Percentiles rank a stretch among this genome's conserved stretches.
Conservation (phyloP, 2,797 vertebrate species). For the Chelon auratus region DNA sequence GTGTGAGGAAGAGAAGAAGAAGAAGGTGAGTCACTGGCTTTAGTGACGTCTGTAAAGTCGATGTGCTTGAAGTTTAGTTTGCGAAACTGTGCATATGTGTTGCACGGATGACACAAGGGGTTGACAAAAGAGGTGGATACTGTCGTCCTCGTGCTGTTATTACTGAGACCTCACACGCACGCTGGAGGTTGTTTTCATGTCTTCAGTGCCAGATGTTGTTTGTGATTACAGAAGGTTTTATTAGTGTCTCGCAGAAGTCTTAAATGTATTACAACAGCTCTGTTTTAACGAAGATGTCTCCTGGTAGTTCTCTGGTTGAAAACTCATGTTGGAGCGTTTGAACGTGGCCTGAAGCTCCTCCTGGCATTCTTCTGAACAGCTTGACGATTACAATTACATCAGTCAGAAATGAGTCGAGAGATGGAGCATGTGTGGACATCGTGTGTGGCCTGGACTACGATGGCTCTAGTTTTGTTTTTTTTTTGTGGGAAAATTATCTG, state of each 20-base stretch:
- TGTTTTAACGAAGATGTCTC: not conserved
- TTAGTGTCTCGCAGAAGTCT: slow-evolving; percentile 46
- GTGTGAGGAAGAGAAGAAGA: not conserved
- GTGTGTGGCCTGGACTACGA: slow-evolving; percentile 24
- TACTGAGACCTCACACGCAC: slow-evolving; percentile 7
- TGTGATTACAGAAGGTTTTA: slow-evolving; percentile 38
- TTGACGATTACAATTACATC: slow-evolving; percentile 45
- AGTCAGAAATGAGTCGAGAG: slow-evolving; percentile 35
- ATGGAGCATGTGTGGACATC: slow-evolving; percentile 52
- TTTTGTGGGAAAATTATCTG: slow-evolving; percentile 17
- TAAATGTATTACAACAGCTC: slow-evolving; percentile 10
- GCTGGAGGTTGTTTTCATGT: slow-evolving; percentile 29
- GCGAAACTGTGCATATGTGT: slow-evolving; percentile 10
- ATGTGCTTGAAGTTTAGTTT: slow-evolving; percentile 36
- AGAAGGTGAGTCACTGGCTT: slow-evolving; percentile 25
- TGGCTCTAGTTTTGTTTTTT: slow-evolving; percentile 4
- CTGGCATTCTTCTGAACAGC: slow-evolving; percentile 12
- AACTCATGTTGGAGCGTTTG: not conserved
- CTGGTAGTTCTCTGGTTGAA: not conserved
- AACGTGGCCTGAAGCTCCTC: slow-evolving; percentile 6
- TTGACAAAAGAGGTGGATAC: slow-evolving; percentile 15
- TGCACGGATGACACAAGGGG: slow-evolving; percentile 6
- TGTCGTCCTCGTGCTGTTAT: slow-evolving; percentile 1
- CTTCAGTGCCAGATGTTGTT: slow-evolving; percentile 46
- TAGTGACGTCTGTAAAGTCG: slow-evolving; percentile 41